Conservation (phyloP, 2,888 invertebrate species). For the Lasioglossum malachurum region DNA sequence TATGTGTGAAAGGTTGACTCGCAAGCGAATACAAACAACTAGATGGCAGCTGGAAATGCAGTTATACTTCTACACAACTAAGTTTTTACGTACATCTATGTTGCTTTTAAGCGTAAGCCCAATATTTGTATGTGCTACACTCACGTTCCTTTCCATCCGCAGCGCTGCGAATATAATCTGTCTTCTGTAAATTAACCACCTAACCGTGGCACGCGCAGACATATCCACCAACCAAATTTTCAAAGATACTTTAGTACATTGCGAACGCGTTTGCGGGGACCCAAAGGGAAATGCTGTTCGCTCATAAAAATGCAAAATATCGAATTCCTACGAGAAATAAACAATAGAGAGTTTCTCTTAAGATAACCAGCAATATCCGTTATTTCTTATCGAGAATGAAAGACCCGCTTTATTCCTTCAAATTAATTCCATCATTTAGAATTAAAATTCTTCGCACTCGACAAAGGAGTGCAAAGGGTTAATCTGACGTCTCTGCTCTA, state of each 20-base stretch:
- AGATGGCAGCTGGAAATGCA: conserved; percentile 23
- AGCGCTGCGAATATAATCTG: conserved; percentile 42
- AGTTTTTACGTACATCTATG: conserved; percentile 36
- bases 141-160: conserved; percentile 10
- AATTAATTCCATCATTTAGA: too few relatives aligned
- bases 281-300: conserved; percentile 20
- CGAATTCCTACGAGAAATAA: not conserved
- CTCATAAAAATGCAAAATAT: conserved; percentile 35
- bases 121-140: conserved; percentile 46
- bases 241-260: conserved; percentile 24
- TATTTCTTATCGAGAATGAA: not conserved
- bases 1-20: conserved; percentile 18
- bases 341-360: not conserved
- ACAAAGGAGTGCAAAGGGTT: too few relatives aligned
- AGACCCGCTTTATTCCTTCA: not conserved
- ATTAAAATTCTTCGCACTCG: too few relatives aligned
- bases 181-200: conserved; percentile 40
- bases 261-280: not conserved
- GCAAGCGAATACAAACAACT: conserved; percentile 10
- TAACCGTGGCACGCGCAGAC: not conserved
- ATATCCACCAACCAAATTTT: conserved; percentile 22
- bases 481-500: too few relatives aligned
- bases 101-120: conserved; percentile 51
- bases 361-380: not conserved
- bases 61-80: conserved; percentile 22